Conservation (phyloP, 30 jellyfish, hydroid and myxozoan genomes). For the Rhopilema esculentum region DNA sequence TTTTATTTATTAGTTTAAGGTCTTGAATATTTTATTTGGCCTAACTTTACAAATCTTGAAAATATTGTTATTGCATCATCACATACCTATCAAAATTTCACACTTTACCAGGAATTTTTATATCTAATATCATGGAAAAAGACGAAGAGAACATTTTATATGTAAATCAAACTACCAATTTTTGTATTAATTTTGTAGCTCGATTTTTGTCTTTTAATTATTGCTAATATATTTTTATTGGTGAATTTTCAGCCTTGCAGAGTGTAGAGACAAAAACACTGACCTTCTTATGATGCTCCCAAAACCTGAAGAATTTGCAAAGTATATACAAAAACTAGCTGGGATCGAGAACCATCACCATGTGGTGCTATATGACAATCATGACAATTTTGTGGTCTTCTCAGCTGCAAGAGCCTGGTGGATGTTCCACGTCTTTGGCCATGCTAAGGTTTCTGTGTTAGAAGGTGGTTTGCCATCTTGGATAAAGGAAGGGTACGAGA, state of each 20-base stretch:
- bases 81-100: no score
- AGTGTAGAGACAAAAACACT: conserved; percentile 68
- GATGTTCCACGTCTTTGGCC: conserved; percentile 79
- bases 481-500: conserved; percentile 47
- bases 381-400: conserved; percentile 41
- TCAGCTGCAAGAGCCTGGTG: conserved; percentile 89
- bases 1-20: no score
- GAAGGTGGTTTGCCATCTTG: conserved; percentile 82
- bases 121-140: no score
- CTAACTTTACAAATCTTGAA: no score
- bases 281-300: conserved; percentile 73
- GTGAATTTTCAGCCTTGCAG: conserved; percentile 32
- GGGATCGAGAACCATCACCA: conserved; percentile 69
- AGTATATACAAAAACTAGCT: conserved; percentile 37
- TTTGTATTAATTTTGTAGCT: no score
- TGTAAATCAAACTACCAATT: no score
- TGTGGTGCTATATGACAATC: conserved; percentile 76
- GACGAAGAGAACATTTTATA: no score
- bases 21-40: no score
- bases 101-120: no score
- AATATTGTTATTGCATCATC: no score
- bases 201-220: no score
- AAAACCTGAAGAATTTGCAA: conserved; percentile 35
- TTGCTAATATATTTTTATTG: neutral
- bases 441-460: conserved; percentile 67